Evolutionary conservation across 2,113 vertebrate species (phyloP).

Genomic region (Nothocercus nigrocapillus): DNA sequence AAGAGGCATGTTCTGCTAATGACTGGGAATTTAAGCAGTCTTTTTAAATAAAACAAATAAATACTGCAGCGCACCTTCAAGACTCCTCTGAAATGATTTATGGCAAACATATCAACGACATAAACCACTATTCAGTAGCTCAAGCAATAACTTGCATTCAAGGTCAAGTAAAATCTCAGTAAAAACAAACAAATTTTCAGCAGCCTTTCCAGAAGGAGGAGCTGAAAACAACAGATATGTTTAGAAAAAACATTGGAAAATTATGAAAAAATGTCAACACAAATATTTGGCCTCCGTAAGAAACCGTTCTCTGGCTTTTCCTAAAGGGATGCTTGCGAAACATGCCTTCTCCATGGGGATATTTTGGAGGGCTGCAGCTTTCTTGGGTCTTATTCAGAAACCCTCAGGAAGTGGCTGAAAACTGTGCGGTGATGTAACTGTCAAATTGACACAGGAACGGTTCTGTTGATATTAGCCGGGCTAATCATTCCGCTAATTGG

Average conservation of each 20-base stretch:
- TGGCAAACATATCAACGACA: slow-evolving; percentile 1
- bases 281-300: neutral
- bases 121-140: slow-evolving; percentile 43
- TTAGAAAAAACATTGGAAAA: slow-evolving; percentile 5
- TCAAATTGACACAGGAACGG: slow-evolving; percentile 70
- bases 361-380: neutral
- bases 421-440: slow-evolving; percentile 69
- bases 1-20: neutral
- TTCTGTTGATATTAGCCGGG: slow-evolving; percentile 82
- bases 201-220: slow-evolving; percentile 19
- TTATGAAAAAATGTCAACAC: neutral
- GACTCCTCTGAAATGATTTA: slow-evolving; percentile 25
- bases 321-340: neutral
- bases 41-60: slow-evolving; percentile 27
- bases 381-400: neutral
- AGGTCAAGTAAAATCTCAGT: slow-evolving; percentile 21
- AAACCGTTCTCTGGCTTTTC: neutral
- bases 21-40: neutral
- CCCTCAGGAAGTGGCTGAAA: slow-evolving; percentile 59
- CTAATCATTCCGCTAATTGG: slow-evolving; percentile 84
- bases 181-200: slow-evolving; percentile 64
- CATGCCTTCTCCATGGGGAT: neutral
- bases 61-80: slow-evolving; percentile 15
- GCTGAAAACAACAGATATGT: slow-evolving; percentile 36
- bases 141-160: neutral